A percentile compares a stretch with the other conserved stretches of the same genome.
Evolutionary conservation across 1,140 invertebrate species (phyloP).

Genomic region (Dendrolimus kikuchii): DNA sequence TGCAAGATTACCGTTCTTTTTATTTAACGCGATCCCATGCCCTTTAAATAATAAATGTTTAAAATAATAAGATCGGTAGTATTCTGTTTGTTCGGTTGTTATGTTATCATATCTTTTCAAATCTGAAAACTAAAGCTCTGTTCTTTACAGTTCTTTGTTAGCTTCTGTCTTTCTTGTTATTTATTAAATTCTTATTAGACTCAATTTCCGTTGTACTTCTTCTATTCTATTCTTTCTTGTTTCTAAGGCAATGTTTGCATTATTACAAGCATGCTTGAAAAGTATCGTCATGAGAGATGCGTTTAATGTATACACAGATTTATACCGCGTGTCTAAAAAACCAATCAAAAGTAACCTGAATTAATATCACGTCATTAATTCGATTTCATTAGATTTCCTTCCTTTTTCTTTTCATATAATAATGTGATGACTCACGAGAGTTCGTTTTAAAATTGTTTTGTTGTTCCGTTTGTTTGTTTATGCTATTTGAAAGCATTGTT

Average conservation of each 20-base stretch:
- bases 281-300: too few species aligned
- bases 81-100: neutral
- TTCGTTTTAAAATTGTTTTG: slow-evolving; percentile 9
- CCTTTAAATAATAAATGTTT: slow-evolving; percentile 30
- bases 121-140: too few species aligned
- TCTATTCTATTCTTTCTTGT: slow-evolving; percentile 19
- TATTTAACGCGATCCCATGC: slow-evolving; percentile 48
- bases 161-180: slow-evolving; percentile 36
- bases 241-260: too few species aligned
- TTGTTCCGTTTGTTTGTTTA: slow-evolving; percentile 7
- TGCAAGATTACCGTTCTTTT: slow-evolving; percentile 57
- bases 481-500: slow-evolving; percentile 14
- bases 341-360: too few species aligned
- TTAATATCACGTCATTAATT: too few species aligned
- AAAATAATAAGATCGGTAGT: slow-evolving; percentile 1
- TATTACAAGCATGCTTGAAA: too few species aligned
- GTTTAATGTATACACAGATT: too few species aligned
- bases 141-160: too few species aligned
- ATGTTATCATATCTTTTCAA: slow-evolving; percentile 29
- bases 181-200: slow-evolving; percentile 41
- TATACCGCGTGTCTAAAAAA: too few species aligned
- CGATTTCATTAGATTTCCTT: too few species aligned
- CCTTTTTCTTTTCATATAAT: slow-evolving; percentile 17
- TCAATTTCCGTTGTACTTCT: slow-evolving; percentile 36
- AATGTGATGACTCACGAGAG: slow-evolving; percentile 69